phyloP scores from a whole-genome alignment of 1,140 invertebrate genomes.

The Atta texana region DNA sequence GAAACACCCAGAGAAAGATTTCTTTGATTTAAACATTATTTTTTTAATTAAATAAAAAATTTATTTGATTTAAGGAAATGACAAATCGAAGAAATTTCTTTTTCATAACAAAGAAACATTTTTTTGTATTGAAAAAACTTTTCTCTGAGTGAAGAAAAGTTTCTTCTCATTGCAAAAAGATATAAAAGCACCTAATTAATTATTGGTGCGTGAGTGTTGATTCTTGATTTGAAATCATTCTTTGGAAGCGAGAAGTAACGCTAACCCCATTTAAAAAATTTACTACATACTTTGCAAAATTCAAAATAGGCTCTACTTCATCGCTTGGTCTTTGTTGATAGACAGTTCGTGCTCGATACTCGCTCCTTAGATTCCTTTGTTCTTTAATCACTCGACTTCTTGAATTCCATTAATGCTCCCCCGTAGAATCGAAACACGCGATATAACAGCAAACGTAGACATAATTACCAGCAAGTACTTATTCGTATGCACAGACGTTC shows the following conservation, averaged over 20 bases:
- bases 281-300: neutral
- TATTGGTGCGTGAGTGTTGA: conserved; percentile 59
- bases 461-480: neutral
- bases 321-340: neutral
- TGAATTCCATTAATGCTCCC: conserved; percentile 20
- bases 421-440: neutral
- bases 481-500: neutral
- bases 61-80: no score
- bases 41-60: no score
- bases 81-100: no score
- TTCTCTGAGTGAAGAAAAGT: neutral
- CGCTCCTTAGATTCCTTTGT: conserved; percentile 19
- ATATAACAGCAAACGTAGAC: conserved; percentile 5
- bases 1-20: conserved; percentile 4
- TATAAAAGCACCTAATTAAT: conserved; percentile 46
- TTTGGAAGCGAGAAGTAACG: neutral
- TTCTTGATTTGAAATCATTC: neutral
- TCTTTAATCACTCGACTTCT: conserved; percentile 25
- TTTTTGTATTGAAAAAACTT: no score
- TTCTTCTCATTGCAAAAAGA: conserved; percentile 8
- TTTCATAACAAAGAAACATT: no score
- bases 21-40: neutral
- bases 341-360: conserved; percentile 7
- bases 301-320: neutral
- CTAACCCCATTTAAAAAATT: conserved; percentile 5